phyloP scores from a whole-genome alignment of 1,140 invertebrate genomes.

The Zaprionus gabonicus region DNA sequence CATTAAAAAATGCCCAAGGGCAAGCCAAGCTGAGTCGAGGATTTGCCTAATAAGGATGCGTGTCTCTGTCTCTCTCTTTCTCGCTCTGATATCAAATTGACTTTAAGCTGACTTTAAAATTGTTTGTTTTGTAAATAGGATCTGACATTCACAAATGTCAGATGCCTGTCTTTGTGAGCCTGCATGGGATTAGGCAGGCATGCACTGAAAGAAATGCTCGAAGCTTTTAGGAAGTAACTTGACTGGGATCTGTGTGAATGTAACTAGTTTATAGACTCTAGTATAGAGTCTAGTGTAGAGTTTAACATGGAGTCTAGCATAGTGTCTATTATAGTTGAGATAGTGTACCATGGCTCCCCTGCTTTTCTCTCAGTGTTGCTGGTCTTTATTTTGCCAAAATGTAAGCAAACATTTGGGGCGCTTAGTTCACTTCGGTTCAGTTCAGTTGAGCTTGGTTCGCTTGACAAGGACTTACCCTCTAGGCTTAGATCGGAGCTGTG shows the following conservation, averaged over 20 bases:
- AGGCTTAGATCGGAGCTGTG: conserved; percentile 75
- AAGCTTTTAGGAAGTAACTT: background rate
- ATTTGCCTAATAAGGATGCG: conserved; percentile 28
- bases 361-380: background rate
- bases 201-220: background rate
- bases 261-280: background rate
- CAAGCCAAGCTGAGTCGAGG: conserved; percentile 13
- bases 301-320: too few species aligned
- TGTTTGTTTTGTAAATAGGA: conserved; percentile 48
- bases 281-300: too few species aligned
- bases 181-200: conserved; percentile 29
- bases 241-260: background rate
- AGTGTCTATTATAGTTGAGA: too few species aligned
- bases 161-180: conserved; percentile 22
- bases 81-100: conserved; percentile 18
- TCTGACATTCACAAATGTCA: conserved; percentile 45
- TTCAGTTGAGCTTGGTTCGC: background rate
- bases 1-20: conserved; percentile 21
- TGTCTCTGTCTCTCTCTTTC: too few species aligned
- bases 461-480: conserved; percentile 64
- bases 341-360: background rate
- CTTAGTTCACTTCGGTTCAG: background rate
- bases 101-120: conserved; percentile 39
- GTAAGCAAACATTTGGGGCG: background rate
- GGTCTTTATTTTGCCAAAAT: background rate